A percentile compares a stretch with the other conserved stretches of the same genome.
These are phyloP conservation scores for Monodelphis domestica DNA, from an alignment of 2,797 vertebrate genomes.

Conservation along the genomic window DNA sequence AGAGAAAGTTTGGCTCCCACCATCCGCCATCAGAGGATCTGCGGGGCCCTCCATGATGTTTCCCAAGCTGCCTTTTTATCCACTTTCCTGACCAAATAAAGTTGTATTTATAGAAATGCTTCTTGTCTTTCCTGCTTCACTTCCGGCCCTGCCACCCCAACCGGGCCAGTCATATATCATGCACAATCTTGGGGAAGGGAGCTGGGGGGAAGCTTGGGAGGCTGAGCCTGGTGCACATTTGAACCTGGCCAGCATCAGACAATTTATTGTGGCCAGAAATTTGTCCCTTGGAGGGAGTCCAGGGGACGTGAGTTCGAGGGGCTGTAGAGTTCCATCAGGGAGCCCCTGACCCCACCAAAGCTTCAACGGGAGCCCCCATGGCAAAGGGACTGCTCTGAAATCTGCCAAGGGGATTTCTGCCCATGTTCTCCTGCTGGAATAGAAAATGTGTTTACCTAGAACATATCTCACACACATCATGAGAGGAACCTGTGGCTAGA, in stretches of 20 bases:
- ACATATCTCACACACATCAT: neutral
- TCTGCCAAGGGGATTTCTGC: neutral
- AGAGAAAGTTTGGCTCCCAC: neutral
- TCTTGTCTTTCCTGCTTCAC: neutral
- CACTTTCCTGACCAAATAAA: neutral
- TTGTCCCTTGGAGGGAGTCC: neutral
- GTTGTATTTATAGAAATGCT: neutral
- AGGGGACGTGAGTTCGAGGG: neutral
- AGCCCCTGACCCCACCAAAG: too few species aligned
- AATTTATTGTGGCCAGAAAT: neutral
- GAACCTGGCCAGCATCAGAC: neutral
- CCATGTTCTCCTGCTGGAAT: neutral
- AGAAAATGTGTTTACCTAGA: neutral
- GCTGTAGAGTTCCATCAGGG: neutral
- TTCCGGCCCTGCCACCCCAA: neutral
- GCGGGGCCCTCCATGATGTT: neutral
- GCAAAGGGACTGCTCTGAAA: neutral
- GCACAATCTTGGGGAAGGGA: neutral
- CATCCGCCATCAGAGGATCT: neutral
- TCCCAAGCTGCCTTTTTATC: neutral
- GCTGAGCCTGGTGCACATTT: neutral
- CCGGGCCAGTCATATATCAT: neutral
- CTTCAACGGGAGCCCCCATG: neutral
- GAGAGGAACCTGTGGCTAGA: neutral
- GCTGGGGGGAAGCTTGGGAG: neutral